These are phyloP conservation scores for Psephotus haematonotus DNA, from an alignment of 2,113 vertebrate species.

Conservation along the genomic window DNA sequence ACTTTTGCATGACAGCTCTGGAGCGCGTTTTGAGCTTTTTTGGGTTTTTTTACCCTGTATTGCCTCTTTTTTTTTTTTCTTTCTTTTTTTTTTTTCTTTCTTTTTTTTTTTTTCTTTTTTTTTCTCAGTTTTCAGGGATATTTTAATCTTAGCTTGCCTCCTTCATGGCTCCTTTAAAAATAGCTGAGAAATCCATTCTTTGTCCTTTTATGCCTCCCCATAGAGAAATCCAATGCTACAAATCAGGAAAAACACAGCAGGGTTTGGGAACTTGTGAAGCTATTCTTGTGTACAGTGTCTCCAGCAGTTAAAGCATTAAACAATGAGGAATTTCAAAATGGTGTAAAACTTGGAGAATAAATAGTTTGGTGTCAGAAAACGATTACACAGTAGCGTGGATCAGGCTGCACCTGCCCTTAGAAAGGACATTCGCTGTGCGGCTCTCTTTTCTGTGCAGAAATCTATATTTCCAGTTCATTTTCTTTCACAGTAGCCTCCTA, in stretches of 20 bases:
- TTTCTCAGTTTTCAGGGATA: not conserved
- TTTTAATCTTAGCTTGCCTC: not conserved
- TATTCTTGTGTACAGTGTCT: not conserved
- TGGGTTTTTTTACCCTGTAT: not conserved
- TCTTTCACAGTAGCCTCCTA: not conserved
- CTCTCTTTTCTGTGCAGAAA: not conserved
- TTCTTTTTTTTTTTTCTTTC: not conserved
- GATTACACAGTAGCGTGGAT: not conserved
- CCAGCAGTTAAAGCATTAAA: not conserved
- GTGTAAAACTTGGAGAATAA: not conserved
- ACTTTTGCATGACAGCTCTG: not conserved
- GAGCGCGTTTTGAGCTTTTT: not conserved
- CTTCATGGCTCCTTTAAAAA: not conserved
- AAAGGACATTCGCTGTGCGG: not conserved
- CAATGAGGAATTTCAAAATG: fast-evolving
- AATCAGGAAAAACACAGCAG: not conserved
- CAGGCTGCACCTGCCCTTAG: not conserved
- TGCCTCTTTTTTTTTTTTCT: not conserved
- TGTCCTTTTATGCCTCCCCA: not conserved
- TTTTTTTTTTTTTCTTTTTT: not conserved
- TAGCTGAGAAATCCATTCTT: not conserved
- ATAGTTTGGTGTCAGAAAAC: not conserved
- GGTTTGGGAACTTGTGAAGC: not conserved
- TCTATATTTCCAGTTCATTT: not conserved
- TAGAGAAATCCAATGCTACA: not conserved